phyloP scores from a whole-genome alignment of 2,797 vertebrate species.

The Anguilla marmorata region DNA sequence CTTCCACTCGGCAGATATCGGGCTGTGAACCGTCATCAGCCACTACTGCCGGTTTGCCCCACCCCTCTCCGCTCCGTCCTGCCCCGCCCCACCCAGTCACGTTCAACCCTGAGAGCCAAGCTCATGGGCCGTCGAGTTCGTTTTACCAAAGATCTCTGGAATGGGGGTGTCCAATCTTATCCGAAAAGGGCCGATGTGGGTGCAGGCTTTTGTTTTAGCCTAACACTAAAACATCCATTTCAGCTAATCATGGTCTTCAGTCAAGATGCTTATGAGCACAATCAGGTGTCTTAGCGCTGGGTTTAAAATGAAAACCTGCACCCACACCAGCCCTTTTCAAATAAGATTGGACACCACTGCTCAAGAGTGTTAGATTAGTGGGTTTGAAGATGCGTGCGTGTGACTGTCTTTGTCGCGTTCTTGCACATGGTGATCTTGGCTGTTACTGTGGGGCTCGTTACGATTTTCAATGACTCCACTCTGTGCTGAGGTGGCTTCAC shows the following conservation, averaged over 20 bases:
- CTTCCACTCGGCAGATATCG: slow-evolving; percentile 2
- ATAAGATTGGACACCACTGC: background rate
- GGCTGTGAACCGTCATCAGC: slow-evolving; percentile 20
- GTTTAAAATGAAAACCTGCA: background rate
- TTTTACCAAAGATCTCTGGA: background rate
- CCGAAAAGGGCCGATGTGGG: background rate
- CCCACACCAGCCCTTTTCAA: background rate
- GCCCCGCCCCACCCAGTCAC: background rate
- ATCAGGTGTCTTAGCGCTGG: background rate
- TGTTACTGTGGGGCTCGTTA: background rate
- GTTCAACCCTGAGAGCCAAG: background rate
- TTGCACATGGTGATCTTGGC: background rate
- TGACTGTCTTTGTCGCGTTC: background rate
- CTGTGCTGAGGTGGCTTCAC: background rate
- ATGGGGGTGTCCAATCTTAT: background rate
- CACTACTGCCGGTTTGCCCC: no score
- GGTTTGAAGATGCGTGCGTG: background rate
- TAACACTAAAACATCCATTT: background rate
- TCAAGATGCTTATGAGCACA: background rate
- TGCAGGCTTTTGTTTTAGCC: background rate
- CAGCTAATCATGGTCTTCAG: background rate
- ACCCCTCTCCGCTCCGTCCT: background rate
- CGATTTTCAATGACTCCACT: background rate
- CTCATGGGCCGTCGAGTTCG: background rate
- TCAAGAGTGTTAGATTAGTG: background rate